Percentiles rank a stretch among this genome's conserved stretches.
Conservation (phyloP, 2,888 invertebrate species). For the Cephus pygmeus region DNA sequence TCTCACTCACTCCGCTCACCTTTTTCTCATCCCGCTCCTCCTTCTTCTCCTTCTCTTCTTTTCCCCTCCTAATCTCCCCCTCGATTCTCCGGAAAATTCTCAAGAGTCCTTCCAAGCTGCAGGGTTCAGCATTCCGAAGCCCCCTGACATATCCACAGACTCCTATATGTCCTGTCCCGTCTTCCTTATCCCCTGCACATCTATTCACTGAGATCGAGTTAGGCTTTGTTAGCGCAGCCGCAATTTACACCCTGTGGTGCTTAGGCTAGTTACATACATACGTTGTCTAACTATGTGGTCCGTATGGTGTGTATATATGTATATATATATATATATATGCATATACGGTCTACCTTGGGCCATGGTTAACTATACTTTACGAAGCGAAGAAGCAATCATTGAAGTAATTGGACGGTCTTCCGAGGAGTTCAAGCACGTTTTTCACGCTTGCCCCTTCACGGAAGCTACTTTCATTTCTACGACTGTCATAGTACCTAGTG, state of each 20-base stretch:
- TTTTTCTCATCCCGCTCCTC: constrained; percentile 9
- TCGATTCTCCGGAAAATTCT: background rate
- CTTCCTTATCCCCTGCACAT: constrained; percentile 6
- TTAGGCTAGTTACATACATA: constrained; percentile 34
- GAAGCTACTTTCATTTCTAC: background rate
- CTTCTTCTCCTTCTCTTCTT: constrained; percentile 17
- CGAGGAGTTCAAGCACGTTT: background rate
- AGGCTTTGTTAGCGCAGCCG: constrained; percentile 40
- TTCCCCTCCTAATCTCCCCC: background rate
- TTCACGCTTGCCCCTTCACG: background rate
- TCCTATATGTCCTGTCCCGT: background rate
- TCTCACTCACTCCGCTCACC: constrained; percentile 11
- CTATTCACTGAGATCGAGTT: constrained; percentile 8
- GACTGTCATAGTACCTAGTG: background rate
- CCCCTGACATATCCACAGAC: background rate
- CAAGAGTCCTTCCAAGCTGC: background rate
- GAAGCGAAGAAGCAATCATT: constrained; percentile 1
- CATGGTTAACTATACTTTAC: constrained; percentile 1
- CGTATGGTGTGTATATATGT: background rate
- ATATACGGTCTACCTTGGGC: background rate
- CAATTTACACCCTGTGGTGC: constrained; percentile 53
- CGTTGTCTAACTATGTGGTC: constrained; percentile 7
- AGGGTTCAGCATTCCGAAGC: background rate
- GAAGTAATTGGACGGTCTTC: background rate
- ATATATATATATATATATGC: background rate